Evolutionary conservation across 2,113 vertebrate species (phyloP).

Genomic region (Gavia stellata): DNA sequence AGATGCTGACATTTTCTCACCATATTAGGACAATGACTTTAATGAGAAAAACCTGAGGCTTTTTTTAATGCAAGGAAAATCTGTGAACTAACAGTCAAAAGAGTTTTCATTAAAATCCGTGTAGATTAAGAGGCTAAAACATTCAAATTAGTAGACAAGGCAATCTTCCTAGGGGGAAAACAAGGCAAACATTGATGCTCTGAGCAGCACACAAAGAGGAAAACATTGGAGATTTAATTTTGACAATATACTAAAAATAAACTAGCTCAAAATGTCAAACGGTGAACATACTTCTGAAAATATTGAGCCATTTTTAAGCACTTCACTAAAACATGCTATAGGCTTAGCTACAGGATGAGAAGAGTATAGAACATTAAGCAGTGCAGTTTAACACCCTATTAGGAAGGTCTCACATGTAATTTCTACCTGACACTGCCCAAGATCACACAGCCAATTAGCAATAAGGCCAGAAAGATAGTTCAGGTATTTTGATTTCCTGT

Average conservation of each 20-base stretch:
- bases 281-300: not conserved
- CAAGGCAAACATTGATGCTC: conserved; percentile 21
- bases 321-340: not conserved
- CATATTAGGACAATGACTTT: not conserved
- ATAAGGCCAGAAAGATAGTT: not conserved
- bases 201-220: conserved; percentile 27
- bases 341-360: not conserved
- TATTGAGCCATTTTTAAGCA: not conserved
- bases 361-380: not conserved
- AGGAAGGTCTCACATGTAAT: not conserved
- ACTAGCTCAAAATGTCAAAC: conserved; percentile 17
- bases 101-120: conserved; percentile 41
- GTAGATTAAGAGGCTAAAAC: conserved; percentile 51
- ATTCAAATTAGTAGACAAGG: conserved; percentile 35
- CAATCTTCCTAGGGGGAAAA: conserved; percentile 21
- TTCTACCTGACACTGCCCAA: not conserved
- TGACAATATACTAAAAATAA: conserved; percentile 10
- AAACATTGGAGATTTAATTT: not conserved
- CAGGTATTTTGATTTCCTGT: not conserved
- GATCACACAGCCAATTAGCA: not conserved
- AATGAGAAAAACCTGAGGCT: conserved; percentile 18
- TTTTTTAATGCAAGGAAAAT: conserved; percentile 39
- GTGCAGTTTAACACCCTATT: not conserved
- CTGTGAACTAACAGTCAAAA: conserved; percentile 41
- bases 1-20: conserved; percentile 29